These are phyloP conservation scores for Miniopterus natalensis DNA, from an alignment of 2,113 vertebrate species.

Conservation along the genomic window DNA sequence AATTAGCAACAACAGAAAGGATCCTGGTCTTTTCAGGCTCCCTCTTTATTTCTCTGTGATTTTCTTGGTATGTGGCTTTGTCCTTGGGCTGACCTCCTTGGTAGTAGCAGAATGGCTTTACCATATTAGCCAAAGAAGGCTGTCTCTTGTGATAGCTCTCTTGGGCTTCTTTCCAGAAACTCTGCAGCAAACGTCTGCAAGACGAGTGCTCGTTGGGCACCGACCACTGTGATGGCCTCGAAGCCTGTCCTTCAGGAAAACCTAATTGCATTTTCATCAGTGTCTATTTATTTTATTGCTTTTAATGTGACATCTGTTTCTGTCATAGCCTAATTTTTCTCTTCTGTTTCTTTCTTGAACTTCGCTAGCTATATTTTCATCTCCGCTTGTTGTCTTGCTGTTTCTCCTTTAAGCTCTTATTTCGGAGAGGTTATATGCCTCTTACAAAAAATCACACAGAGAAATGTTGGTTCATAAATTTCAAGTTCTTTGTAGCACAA, in stretches of 20 bases:
- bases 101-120: not conserved
- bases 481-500: not conserved
- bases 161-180: not conserved
- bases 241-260: not conserved
- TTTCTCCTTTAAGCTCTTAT: slow-evolving; percentile 21
- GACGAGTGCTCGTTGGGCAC: not conserved
- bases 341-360: not conserved
- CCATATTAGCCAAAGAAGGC: not conserved
- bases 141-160: not conserved
- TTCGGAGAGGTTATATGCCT: not conserved
- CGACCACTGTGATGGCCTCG: not conserved
- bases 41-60: not conserved
- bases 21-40: not conserved
- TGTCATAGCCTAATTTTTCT: not conserved
- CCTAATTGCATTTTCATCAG: not conserved
- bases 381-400: not conserved
- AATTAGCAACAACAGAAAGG: not conserved
- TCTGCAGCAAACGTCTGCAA: not conserved
- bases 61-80: not conserved
- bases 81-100: not conserved
- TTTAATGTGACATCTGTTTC: not conserved
- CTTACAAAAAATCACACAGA: not conserved
- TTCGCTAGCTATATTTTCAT: not conserved
- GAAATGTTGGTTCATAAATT: not conserved
- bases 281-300: not conserved